Evolutionary conservation across 2,113 vertebrate species (phyloP), one percentile per base, ranked within the genome.

Genomic region (Heterotis niloticus): DNA sequence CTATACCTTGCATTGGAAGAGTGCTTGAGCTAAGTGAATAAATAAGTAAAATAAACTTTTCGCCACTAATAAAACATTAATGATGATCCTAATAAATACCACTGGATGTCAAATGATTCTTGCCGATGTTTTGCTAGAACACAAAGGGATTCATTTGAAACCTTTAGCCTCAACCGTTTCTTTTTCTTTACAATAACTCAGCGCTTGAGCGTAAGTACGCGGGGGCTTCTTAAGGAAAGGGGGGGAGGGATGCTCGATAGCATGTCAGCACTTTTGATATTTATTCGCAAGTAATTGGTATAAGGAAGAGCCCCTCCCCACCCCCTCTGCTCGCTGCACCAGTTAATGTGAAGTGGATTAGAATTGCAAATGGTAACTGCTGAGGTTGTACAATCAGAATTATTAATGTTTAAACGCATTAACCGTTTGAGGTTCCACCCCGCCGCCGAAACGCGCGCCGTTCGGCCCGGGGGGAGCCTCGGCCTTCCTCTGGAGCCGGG

Each of bases 361-460:
- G 76, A 77, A 57, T 77, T 77, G 64, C 76, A 78, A 68, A 78
- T 78, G 13, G 16, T 5, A 29, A 68, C 62, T 64, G 65, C 51
- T 28, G 76, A 26, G 76, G 64, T 66, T 29, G 64, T 12, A 77
- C 76, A 54, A 56, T 77, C 24, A 20, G 51, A 66, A 78, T 67
- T 28, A 78, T 78, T 67, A 66, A 77, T 57, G 76, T 67, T 68
- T 57, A 78, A 78, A 68, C 57, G 16, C 76, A 76, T 72, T 72
- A 72, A 72, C 10, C 11, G 26, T 72, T 75, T 28, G 23, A 26
- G 64, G 64, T 77, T 52, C 28, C 12, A 64, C 62, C 20, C 65
- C 17, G 23, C 29, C 5, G 20, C 59, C 20, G 5, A n/a, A 34
- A 62, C 3, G 7, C 66, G 51, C 7, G 14, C 76, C 51, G 7